These are phyloP conservation scores for Galeopterus variegatus DNA, from an alignment of 2,113 vertebrate genomes.

Conservation along the genomic window DNA sequence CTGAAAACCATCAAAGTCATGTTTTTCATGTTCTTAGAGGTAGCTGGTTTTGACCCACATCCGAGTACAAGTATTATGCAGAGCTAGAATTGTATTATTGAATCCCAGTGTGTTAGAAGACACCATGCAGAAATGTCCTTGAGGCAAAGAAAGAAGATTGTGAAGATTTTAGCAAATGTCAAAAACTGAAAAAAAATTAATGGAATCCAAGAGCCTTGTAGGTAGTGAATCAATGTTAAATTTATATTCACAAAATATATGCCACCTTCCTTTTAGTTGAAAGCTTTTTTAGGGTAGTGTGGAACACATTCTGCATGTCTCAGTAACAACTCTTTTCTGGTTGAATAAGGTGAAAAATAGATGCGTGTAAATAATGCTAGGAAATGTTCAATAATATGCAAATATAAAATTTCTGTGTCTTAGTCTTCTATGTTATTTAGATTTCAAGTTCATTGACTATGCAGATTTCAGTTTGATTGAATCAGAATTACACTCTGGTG, in stretches of 20 bases:
- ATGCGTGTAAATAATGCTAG: background rate
- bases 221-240: conserved; percentile 2
- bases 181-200: conserved; percentile 38
- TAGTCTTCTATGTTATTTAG: background rate
- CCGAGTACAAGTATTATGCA: background rate
- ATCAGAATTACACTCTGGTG: background rate
- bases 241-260: background rate
- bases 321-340: background rate
- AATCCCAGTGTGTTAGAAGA: background rate
- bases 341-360: conserved; percentile 46
- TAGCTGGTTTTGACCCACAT: conserved; percentile 53
- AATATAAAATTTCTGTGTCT: background rate
- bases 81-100: background rate
- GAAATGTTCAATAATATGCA: background rate
- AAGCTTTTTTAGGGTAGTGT: background rate
- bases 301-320: background rate
- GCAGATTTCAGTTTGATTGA: background rate
- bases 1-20: background rate
- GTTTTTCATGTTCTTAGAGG: background rate
- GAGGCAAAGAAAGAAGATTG: conserved; percentile 22
- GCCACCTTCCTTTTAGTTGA: background rate
- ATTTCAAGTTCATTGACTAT: background rate
- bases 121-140: background rate
- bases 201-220: background rate
- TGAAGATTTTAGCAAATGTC: conserved; percentile 6